Evolutionary conservation across 2,113 vertebrate species (phyloP), one percentile per base, ranked within the genome.

Genomic region (Carlito syrichta): DNA sequence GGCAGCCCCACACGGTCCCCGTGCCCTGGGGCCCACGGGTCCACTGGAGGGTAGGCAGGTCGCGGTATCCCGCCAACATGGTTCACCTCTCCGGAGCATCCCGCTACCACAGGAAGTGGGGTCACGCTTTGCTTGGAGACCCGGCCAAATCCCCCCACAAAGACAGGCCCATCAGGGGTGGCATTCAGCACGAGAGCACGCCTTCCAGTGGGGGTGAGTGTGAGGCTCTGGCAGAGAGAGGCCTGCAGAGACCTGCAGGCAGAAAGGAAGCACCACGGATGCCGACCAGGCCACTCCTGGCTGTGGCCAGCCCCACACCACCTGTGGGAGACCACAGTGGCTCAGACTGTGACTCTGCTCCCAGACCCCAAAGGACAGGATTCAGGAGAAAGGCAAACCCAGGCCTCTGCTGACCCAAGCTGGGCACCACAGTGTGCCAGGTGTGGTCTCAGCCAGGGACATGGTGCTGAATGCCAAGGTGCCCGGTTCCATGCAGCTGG

Each of bases 261-360:
- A 11, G 16, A 4, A 16, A 6, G 23, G 13, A 19, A 30, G 17
- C 19, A 16, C 38, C 32, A 25, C 6, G 12, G 32, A 17, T 20
- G 1, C 13, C 40, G 30, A 3, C 4, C 1, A 25, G 30, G 62
- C 14, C 2, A 38, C 12, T 27, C 45, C 25, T 0, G 2, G 50
- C 58, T 2, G 3, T 1, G 6, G 60, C 27, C 6, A 27, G 60
- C 50, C 40, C 79, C 0, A 0, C 5, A 13, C 58, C 38, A 30
- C 45, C 17, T 11, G 2, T 32, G 7, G 0, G 25, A 27, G 52
- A 30, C 23, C 14, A 13, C 0, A 17, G 3, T 11, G 81, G 11
- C 62, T 32, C 2, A 13, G 81, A 19, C n/a, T 13, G 32, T n/a
- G 52, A 20, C 27, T 35, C 6, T 2, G 62, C 32, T 48, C 43